These are phyloP conservation scores for Nemapogon koenigi DNA, from an alignment of 2,888 invertebrate genomes.

Conservation along the genomic window DNA sequence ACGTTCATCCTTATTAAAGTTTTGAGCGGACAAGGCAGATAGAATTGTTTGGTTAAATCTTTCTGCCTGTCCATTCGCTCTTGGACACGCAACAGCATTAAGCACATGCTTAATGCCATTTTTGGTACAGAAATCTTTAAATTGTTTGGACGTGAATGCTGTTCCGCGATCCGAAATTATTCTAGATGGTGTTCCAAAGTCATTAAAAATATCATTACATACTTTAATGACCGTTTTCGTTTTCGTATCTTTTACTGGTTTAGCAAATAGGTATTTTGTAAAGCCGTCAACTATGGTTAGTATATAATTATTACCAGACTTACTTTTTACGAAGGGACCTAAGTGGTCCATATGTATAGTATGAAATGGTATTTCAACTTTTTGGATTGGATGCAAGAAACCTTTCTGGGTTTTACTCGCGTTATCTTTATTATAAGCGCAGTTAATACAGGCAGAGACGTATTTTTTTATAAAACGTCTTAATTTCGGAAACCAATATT, in stretches of 20 bases:
- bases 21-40: neutral
- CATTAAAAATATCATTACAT: conserved; percentile 9
- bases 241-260: conserved; percentile 12
- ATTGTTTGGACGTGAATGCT: conserved; percentile 13
- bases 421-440: conserved; percentile 12
- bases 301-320: conserved; percentile 11
- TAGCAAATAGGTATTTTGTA: conserved; percentile 12
- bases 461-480: conserved; percentile 12
- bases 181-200: conserved; percentile 13
- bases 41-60: conserved; percentile 1
- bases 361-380: conserved; percentile 8
- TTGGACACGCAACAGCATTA: conserved; percentile 2
- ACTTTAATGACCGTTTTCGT: conserved; percentile 7
- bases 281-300: conserved; percentile 13
- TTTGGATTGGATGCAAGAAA: conserved; percentile 11
- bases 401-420: conserved; percentile 8
- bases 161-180: conserved; percentile 15
- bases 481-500: conserved; percentile 11
- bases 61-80: conserved; percentile 12
- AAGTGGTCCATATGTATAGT: conserved; percentile 13
- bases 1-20: neutral
- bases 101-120: conserved; percentile 13
- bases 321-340: conserved; percentile 15
- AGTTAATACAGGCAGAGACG: conserved; percentile 10
- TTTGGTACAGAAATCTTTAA: conserved; percentile 12